A percentile compares a stretch with the other conserved stretches of the same genome.
These are phyloP conservation scores for Celastrina argiolus DNA, from an alignment of 2,888 invertebrate species.

Conservation along the genomic window DNA sequence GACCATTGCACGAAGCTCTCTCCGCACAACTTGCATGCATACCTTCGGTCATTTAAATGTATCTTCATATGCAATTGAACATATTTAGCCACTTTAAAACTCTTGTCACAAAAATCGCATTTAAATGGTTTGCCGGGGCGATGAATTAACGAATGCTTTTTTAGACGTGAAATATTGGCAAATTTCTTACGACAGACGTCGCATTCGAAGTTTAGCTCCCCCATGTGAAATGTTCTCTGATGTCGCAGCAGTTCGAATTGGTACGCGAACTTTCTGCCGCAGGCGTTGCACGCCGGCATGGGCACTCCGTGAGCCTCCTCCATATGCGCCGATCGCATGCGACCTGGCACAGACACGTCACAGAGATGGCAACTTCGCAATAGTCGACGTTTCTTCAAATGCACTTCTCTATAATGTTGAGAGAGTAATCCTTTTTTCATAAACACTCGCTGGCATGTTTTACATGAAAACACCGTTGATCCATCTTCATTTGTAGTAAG, in stretches of 20 bases:
- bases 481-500: neutral
- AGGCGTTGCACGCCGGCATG: neutral
- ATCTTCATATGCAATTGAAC: constrained; percentile 31
- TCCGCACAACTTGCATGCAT: constrained; percentile 41
- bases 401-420: neutral
- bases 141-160: neutral
- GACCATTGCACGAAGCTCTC: constrained; percentile 44
- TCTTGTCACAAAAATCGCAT: neutral
- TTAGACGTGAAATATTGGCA: neutral
- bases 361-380: neutral
- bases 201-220: neutral
- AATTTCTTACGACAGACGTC: neutral
- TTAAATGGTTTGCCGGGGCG: neutral
- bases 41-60: constrained; percentile 42
- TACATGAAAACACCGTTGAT: neutral
- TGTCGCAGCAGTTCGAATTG: neutral
- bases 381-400: neutral
- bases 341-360: neutral
- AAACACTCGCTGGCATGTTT: neutral
- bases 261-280: neutral
- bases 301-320: neutral
- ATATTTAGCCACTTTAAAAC: neutral
- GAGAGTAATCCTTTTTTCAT: neutral
- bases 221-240: neutral
- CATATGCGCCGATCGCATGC: neutral